Percentiles rank a stretch among this genome's conserved stretches.
These are phyloP conservation scores for Cyclargus thomasi DNA, from an alignment of 1,140 invertebrate genomes.

Conservation along the genomic window DNA sequence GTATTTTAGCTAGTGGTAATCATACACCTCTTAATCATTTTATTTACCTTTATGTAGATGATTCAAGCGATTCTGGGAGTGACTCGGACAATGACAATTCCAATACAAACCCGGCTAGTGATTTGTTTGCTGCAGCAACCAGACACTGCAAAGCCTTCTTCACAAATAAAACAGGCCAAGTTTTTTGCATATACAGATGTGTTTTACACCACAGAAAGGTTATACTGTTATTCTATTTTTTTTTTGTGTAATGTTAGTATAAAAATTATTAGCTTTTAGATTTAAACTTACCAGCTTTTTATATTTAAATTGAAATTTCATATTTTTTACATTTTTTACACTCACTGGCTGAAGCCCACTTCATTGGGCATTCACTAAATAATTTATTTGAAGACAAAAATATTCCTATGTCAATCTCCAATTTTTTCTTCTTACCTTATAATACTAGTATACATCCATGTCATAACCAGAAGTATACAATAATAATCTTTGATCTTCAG, in stretches of 20 bases:
- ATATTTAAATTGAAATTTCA: too few relatives aligned
- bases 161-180: slow-evolving; percentile 79
- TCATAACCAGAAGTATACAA: too few relatives aligned
- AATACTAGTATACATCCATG: too few relatives aligned
- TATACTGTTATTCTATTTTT: slow-evolving; percentile 17
- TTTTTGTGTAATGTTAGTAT: background rate
- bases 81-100: slow-evolving; percentile 78
- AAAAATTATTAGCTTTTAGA: too few relatives aligned
- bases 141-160: slow-evolving; percentile 84
- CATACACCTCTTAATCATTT: background rate
- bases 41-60: slow-evolving; percentile 57
- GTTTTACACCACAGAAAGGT: slow-evolving; percentile 82
- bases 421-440: too few relatives aligned
- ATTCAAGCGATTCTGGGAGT: slow-evolving; percentile 86
- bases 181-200: slow-evolving; percentile 84
- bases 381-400: too few relatives aligned
- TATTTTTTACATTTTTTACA: too few relatives aligned
- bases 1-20: too few relatives aligned
- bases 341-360: too few relatives aligned
- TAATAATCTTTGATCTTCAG: slow-evolving; percentile 20
- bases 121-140: slow-evolving; percentile 75
- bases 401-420: too few relatives aligned
- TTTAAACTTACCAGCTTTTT: too few relatives aligned
- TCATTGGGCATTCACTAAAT: too few relatives aligned
- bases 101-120: slow-evolving; percentile 70